Conservation (phyloP, 2,888 invertebrate species). For the Rhingia rostrata region DNA sequence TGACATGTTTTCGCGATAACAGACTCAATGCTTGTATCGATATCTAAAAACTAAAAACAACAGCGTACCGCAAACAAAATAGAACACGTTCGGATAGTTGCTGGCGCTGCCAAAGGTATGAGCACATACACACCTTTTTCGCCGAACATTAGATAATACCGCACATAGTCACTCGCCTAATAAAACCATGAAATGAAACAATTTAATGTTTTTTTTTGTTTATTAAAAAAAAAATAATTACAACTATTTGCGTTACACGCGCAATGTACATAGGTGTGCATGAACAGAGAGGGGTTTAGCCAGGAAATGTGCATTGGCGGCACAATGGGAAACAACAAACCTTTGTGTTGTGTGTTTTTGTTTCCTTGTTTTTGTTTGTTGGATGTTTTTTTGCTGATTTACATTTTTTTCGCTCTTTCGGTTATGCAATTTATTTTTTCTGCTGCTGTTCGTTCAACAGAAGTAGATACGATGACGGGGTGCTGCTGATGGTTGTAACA, state of each 20-base stretch:
- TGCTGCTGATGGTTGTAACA: constrained; percentile 18
- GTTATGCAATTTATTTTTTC: constrained; percentile 50
- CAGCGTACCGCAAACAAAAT: neutral
- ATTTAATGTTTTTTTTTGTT: constrained; percentile 6
- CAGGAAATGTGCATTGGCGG: constrained; percentile 65
- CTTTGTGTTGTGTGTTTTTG: constrained; percentile 47
- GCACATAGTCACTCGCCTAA: constrained; percentile 4
- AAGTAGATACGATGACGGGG: neutral
- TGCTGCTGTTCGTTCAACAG: constrained; percentile 4
- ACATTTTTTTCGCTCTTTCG: constrained; percentile 3
- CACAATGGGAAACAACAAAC: constrained; percentile 61
- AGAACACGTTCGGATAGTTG: constrained; percentile 31
- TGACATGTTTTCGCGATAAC: constrained; percentile 58
- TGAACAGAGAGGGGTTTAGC: neutral
- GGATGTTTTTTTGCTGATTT: constrained; percentile 48
- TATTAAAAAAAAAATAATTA: constrained; percentile 5
- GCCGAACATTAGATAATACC: neutral
- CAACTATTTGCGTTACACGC: constrained; percentile 50
- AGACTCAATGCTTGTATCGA: constrained; percentile 26
- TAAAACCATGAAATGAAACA: neutral
- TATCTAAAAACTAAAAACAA: constrained; percentile 16
- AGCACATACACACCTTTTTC: constrained; percentile 39
- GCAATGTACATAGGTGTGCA: constrained; percentile 2
- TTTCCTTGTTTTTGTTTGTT: constrained; percentile 64
- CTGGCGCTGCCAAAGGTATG: neutral